A percentile compares a stretch with the other conserved stretches of the same genome.
Conservation (phyloP, 1,140 invertebrate genomes). For the Zaprionus nigranus region DNA sequence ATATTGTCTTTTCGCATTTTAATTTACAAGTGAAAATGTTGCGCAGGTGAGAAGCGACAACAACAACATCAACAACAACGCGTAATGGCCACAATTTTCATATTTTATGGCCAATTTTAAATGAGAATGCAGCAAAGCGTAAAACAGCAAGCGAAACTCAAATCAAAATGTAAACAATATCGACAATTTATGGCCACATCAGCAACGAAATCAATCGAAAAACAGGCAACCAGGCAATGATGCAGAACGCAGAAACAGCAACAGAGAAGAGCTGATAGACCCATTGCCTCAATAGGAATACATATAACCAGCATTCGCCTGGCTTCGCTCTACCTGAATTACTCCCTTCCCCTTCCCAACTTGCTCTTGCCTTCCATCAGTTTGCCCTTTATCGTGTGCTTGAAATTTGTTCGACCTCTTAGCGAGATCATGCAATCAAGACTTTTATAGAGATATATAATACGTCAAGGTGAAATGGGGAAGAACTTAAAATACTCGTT, state of each 20-base stretch:
- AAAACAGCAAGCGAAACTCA: slow-evolving; percentile 39
- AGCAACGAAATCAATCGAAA: slow-evolving; percentile 49
- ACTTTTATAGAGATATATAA: no score
- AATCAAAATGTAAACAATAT: slow-evolving; percentile 76
- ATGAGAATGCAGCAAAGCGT: slow-evolving; percentile 71
- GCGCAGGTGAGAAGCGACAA: slow-evolving; percentile 21
- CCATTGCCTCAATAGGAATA: not conserved
- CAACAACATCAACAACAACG: slow-evolving; percentile 2
- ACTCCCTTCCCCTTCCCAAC: not conserved
- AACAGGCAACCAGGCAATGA: slow-evolving; percentile 50
- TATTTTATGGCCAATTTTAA: slow-evolving; percentile 76
- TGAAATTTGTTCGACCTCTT: slow-evolving; percentile 31
- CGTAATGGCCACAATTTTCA: slow-evolving; percentile 57
- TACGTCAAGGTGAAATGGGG: no score
- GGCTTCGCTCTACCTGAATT: not conserved
- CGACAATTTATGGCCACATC: slow-evolving; percentile 62
- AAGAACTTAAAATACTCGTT: no score
- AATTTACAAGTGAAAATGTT: slow-evolving; percentile 13
- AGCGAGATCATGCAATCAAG: not conserved
- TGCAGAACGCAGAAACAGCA: slow-evolving; percentile 47
- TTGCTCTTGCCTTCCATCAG: not conserved
- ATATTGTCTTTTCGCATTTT: not conserved
- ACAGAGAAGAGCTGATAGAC: not conserved
- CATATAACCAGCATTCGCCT: not conserved
- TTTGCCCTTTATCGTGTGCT: slow-evolving; percentile 3